These are phyloP conservation scores for Phrynocephalus forsythii DNA, from an alignment of 2,797 vertebrate genomes.

Conservation along the genomic window DNA sequence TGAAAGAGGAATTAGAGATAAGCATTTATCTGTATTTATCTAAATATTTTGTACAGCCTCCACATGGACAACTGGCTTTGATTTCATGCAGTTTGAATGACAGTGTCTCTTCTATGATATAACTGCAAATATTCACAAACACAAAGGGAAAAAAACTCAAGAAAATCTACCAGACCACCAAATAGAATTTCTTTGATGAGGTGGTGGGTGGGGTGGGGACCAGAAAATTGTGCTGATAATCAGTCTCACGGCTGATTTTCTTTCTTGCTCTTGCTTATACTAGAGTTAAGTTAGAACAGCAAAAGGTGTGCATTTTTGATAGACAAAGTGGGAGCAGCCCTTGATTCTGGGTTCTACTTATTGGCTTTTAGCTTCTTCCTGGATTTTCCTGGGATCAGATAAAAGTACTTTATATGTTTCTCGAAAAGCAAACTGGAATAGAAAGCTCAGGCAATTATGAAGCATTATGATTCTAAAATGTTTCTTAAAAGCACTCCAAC, in stretches of 20 bases:
- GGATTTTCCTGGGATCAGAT: not conserved
- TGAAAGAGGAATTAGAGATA: not conserved
- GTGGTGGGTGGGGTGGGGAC: not conserved
- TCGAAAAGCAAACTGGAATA: not conserved
- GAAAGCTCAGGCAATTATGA: not conserved
- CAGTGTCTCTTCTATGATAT: not conserved
- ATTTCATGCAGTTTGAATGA: not conserved
- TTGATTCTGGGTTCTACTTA: not conserved
- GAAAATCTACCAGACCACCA: not conserved
- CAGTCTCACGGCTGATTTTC: not conserved
- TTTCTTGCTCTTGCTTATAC: not conserved
- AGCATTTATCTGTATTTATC: not conserved
- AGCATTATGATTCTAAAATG: not conserved
- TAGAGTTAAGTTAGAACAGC: not conserved
- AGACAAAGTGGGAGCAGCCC: not conserved
- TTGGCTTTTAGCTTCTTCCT: not conserved
- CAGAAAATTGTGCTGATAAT: not conserved
- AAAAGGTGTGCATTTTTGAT: too few species aligned
- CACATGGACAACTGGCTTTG: not conserved
- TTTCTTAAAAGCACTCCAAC: not conserved
- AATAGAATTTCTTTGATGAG: not conserved
- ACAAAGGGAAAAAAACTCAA: not conserved
- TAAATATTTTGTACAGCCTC: constrained; percentile 5
- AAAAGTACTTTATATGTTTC: not conserved
- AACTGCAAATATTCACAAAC: not conserved